A percentile compares a stretch with the other conserved stretches of the same genome.
phyloP scores from a whole-genome alignment of 2,888 invertebrate species.

The Pteria penguin region DNA sequence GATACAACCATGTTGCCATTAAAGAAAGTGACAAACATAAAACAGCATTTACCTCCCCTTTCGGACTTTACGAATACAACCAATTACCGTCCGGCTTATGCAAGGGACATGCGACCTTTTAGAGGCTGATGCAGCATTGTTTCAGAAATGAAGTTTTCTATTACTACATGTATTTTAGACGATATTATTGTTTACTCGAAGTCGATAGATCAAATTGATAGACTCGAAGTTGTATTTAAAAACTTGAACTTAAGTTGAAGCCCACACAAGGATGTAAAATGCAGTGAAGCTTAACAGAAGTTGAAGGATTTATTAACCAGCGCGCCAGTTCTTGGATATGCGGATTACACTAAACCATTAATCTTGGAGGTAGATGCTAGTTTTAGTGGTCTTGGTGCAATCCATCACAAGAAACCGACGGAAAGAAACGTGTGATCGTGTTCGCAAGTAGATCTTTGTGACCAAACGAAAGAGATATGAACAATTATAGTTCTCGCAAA shows the following conservation, averaged over 20 bases:
- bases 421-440: conserved; percentile 38
- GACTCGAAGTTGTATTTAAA: conserved; percentile 39
- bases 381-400: conserved; percentile 27
- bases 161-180: too few species aligned
- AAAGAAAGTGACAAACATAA: too few species aligned
- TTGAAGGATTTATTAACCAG: conserved; percentile 41
- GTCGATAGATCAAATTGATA: conserved; percentile 33
- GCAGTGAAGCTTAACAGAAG: conserved; percentile 37
- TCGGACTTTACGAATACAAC: too few species aligned
- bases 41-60: too few species aligned
- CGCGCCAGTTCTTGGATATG: conserved; percentile 48
- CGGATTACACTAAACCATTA: conserved; percentile 49
- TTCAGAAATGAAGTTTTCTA: too few species aligned
- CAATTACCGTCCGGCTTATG: too few species aligned
- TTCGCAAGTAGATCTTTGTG: conserved; percentile 48
- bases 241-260: conserved; percentile 42
- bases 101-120: conserved; percentile 48
- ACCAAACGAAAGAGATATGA: conserved; percentile 44
- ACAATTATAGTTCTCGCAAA: conserved; percentile 37
- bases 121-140: conserved; percentile 47
- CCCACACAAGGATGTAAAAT: too few species aligned
- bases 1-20: too few species aligned
- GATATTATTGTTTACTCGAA: conserved; percentile 54
- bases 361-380: conserved; percentile 53
- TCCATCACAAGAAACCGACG: conserved; percentile 47